Percentiles rank a stretch among this genome's conserved stretches.
Evolutionary conservation across 2,113 vertebrate genomes (phyloP).

Genomic region (Semnopithecus entellus): DNA sequence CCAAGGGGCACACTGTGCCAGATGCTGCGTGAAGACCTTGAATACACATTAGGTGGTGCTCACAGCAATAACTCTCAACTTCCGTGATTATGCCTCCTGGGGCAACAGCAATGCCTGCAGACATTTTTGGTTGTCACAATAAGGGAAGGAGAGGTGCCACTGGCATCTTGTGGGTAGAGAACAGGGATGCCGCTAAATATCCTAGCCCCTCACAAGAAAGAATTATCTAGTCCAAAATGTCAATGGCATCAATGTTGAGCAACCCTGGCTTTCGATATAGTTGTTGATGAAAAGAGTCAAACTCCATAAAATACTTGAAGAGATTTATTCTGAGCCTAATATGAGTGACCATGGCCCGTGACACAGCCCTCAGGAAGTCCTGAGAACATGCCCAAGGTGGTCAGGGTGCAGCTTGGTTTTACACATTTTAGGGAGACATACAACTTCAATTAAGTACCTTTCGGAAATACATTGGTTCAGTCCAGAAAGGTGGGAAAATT

Average conservation of each 20-base stretch:
- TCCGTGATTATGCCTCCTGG: not conserved
- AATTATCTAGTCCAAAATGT: not conserved
- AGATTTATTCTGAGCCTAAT: too few species aligned
- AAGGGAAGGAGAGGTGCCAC: not conserved
- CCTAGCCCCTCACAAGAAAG: not conserved
- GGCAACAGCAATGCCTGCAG: not conserved
- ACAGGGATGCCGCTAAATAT: not conserved
- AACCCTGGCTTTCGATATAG: not conserved
- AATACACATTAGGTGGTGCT: not conserved
- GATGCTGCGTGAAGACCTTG: not conserved
- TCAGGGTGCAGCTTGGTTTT: too few species aligned
- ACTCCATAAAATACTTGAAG: too few species aligned
- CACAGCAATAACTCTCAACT: not conserved
- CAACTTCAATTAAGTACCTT: too few species aligned
- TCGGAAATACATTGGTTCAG: too few species aligned
- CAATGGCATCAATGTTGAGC: not conserved
- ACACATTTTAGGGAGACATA: too few species aligned
- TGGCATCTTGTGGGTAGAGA: not conserved
- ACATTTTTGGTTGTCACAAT: not conserved
- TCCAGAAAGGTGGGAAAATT: too few species aligned
- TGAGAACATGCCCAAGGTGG: too few species aligned
- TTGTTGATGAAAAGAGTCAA: not conserved
- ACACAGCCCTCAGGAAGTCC: too few species aligned
- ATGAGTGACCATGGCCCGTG: too few species aligned
- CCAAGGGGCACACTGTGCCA: not conserved